A percentile compares a stretch with the other conserved stretches of the same genome.
Conservation (phyloP, 2,888 invertebrate genomes). For the Chironomus riparius region DNA sequence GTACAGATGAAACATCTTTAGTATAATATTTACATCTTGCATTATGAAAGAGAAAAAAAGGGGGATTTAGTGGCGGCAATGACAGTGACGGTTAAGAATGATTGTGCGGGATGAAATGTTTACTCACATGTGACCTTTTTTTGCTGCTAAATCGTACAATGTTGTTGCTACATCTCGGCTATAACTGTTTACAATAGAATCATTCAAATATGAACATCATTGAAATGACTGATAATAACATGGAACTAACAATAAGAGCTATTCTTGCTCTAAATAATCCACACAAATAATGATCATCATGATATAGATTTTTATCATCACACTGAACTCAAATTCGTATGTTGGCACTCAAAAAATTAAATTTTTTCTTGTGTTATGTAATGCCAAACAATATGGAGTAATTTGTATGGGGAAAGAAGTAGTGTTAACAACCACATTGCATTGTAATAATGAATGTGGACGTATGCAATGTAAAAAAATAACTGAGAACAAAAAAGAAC, state of each 20-base stretch:
- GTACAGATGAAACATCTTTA: background rate
- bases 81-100: background rate
- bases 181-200: background rate
- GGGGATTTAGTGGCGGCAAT: background rate
- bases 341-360: background rate
- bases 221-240: background rate
- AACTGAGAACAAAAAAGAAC: too few species aligned
- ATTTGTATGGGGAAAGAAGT: too few species aligned
- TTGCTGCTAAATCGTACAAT: background rate
- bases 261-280: background rate
- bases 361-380: background rate
- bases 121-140: constrained; percentile 12
- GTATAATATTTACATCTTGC: background rate
- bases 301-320: background rate
- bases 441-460: too few species aligned
- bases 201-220: constrained; percentile 10
- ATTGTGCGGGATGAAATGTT: constrained; percentile 7
- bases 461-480: too few species aligned
- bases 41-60: background rate
- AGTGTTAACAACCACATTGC: too few species aligned
- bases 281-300: background rate
- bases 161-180: background rate
- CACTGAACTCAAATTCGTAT: background rate
- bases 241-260: background rate
- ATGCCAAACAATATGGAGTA: too few species aligned